Conservation (phyloP, 2,888 invertebrate genomes). For the Drosophila pseudotakahashii region DNA sequence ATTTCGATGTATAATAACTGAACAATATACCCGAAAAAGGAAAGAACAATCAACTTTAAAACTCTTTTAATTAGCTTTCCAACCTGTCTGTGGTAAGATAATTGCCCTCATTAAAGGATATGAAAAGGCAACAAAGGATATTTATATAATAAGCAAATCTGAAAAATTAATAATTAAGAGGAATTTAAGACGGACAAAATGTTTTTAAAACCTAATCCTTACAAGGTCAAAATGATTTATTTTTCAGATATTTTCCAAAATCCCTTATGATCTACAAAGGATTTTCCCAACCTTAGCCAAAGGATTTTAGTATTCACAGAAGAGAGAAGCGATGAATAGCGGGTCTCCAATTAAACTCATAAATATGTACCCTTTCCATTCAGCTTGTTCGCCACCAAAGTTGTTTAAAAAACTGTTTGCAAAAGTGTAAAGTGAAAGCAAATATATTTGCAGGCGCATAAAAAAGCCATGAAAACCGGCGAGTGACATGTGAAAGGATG, state of each 20-base stretch:
- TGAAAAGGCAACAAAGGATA: constrained; percentile 27
- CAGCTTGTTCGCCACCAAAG: constrained; percentile 19
- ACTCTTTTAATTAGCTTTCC: constrained; percentile 56
- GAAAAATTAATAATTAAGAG: too few relatives aligned
- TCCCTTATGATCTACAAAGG: not conserved
- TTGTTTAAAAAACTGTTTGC: constrained; percentile 47
- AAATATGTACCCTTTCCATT: constrained; percentile 34
- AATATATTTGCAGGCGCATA: constrained; percentile 32
- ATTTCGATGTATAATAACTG: not conserved
- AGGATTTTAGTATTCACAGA: not conserved
- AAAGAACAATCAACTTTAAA: not conserved
- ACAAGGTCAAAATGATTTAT: too few relatives aligned
- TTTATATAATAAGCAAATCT: not conserved
- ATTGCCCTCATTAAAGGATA: constrained; percentile 47
- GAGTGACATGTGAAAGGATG: constrained; percentile 26
- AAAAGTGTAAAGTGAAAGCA: constrained; percentile 47
- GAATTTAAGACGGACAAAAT: too few relatives aligned
- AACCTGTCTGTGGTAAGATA: constrained; percentile 36
- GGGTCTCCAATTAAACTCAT: constrained; percentile 33
- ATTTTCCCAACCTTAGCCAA: not conserved
- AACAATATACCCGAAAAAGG: not conserved
- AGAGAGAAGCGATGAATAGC: not conserved
- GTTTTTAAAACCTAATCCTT: too few relatives aligned
- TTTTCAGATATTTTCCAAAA: too few relatives aligned
- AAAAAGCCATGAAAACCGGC: constrained; percentile 41